These are phyloP conservation scores for Ctenicera cuprea DNA, from an alignment of 2,888 invertebrate species.

Conservation along the genomic window DNA sequence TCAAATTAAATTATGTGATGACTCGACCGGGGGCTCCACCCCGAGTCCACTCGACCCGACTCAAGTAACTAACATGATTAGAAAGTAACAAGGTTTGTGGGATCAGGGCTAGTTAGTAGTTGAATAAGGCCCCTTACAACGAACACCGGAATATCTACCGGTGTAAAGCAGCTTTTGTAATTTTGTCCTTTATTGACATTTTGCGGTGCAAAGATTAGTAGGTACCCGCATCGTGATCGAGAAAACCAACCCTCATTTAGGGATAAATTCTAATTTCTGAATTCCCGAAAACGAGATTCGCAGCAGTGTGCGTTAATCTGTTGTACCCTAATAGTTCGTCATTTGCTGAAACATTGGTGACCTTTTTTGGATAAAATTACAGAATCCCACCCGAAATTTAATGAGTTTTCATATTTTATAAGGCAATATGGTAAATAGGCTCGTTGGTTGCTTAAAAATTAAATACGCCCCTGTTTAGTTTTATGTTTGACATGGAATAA, in stretches of 20 bases:
- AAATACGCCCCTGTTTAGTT: background rate
- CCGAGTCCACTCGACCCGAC: conserved; percentile 20
- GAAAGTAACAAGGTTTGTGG: conserved; percentile 30
- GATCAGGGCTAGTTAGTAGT: conserved; percentile 21
- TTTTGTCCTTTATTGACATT: conserved; percentile 21
- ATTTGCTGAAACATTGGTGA: conserved; percentile 7
- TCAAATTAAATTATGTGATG: conserved; percentile 19
- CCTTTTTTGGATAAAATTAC: conserved; percentile 1
- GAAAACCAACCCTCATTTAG: conserved; percentile 14
- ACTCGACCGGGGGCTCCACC: conserved; percentile 2
- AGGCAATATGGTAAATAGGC: background rate
- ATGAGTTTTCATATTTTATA: conserved; percentile 22
- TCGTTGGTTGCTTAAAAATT: background rate
- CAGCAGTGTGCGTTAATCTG: background rate
- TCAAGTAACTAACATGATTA: conserved; percentile 26
- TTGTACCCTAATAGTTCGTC: no score
- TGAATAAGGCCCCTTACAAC: background rate
- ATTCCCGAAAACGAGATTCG: background rate
- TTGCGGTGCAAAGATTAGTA: conserved; percentile 14
- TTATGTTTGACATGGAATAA: no score
- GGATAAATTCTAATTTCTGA: conserved; percentile 13
- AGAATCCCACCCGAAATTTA: background rate
- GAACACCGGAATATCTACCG: background rate
- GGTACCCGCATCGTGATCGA: conserved; percentile 28
- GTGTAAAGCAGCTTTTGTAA: conserved; percentile 17